Conservation (phyloP, 2,113 vertebrate species). For the Protobothrops flavoviridis region DNA sequence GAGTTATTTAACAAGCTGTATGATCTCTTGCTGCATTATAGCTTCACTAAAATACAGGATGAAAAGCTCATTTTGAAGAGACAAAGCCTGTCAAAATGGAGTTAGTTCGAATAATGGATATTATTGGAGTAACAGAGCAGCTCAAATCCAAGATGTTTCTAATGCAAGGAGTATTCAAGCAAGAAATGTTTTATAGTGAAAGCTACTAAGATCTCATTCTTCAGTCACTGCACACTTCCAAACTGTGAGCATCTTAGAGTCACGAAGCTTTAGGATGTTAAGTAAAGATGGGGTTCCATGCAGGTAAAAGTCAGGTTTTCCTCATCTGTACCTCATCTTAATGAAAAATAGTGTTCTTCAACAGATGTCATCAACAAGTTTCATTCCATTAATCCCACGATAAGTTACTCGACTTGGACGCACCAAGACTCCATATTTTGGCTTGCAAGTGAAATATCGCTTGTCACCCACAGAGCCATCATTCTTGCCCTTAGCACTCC, state of each 20-base stretch:
- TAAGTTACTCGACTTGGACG: conserved; percentile 91
- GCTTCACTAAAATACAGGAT: conserved; percentile 5
- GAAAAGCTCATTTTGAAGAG: conserved; percentile 38
- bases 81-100: conserved; percentile 11
- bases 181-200: not conserved
- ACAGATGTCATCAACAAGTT: conserved; percentile 80
- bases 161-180: conserved; percentile 11
- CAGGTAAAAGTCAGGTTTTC: not conserved
- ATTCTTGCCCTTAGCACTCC: conserved; percentile 86
- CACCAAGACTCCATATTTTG: conserved; percentile 85
- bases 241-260: conserved; percentile 7
- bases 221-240: not conserved
- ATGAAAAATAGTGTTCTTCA: conserved; percentile 46
- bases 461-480: conserved; percentile 85
- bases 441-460: conserved; percentile 89
- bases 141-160: conserved; percentile 23
- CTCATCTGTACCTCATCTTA: fast-evolving
- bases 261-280: not conserved
- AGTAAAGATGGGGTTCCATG: conserved; percentile 10
- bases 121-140: conserved; percentile 30
- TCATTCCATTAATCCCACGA: conserved; percentile 87
- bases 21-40: conserved; percentile 26
- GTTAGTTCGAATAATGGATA: fast-evolving
- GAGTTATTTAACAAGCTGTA: conserved; percentile 40
- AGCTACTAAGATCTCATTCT: conserved; percentile 24